Evolutionary conservation across 2,797 vertebrate species (phyloP).

Genomic region (Syngnathus rostellatus): DNA sequence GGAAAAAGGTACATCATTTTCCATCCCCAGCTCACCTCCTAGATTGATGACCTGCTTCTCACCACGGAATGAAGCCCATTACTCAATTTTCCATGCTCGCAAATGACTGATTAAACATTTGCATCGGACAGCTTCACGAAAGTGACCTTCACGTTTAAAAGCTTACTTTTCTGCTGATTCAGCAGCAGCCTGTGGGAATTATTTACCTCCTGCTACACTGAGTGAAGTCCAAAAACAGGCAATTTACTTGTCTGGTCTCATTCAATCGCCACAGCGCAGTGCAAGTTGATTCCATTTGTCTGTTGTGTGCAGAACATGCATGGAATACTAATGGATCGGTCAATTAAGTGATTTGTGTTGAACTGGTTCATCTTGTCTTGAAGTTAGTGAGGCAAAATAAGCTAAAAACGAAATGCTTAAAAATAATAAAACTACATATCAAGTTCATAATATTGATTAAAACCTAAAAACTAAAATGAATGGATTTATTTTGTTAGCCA

Average conservation of each 20-base stretch:
- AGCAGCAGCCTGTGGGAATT: neutral
- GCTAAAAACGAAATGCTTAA: neutral
- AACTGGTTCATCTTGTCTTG: neutral
- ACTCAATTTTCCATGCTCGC: conserved; percentile 20
- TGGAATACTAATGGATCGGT: neutral
- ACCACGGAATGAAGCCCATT: conserved; percentile 23
- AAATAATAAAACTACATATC: too few species aligned
- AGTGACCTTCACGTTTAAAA: conserved; percentile 38
- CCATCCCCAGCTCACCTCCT: neutral
- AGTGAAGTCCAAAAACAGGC: neutral
- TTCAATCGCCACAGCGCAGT: neutral
- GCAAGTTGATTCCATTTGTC: neutral
- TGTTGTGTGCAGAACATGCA: neutral
- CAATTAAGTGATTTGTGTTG: neutral
- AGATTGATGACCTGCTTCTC: conserved; percentile 31
- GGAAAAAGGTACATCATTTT: neutral
- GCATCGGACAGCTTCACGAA: conserved; percentile 25
- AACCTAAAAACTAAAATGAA: too few species aligned
- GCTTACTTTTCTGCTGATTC: neutral
- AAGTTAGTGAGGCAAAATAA: neutral
- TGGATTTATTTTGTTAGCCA: too few species aligned
- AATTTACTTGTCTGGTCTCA: neutral
- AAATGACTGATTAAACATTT: conserved; percentile 20
- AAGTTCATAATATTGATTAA: too few species aligned
- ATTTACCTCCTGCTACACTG: neutral